Percentiles rank a stretch among this genome's conserved stretches.
These are phyloP conservation scores for Anastrepha ludens DNA, from an alignment of 1,140 invertebrate species.

Conservation along the genomic window DNA sequence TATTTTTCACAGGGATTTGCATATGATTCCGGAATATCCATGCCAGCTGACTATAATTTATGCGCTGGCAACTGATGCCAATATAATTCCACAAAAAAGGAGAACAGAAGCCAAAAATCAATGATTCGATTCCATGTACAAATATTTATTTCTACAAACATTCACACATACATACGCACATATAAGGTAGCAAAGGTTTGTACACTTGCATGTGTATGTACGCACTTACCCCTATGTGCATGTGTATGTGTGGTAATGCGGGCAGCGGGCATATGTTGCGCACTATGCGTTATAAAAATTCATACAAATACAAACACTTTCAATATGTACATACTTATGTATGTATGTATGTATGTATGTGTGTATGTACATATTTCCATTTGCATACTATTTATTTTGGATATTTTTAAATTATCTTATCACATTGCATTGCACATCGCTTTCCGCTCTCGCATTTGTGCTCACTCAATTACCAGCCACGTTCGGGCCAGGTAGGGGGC, in stretches of 20 bases:
- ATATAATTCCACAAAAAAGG: background rate
- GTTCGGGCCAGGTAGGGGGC: background rate
- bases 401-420: conserved; percentile 52
- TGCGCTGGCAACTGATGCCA: conserved; percentile 43
- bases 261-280: conserved; percentile 24
- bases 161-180: background rate
- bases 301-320: background rate
- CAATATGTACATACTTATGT: background rate
- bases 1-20: conserved; percentile 30
- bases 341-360: background rate
- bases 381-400: conserved; percentile 51
- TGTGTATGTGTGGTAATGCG: background rate
- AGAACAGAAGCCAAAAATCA: conserved; percentile 37
- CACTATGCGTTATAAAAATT: background rate
- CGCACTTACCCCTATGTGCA: background rate
- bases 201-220: background rate
- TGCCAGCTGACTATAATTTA: conserved; percentile 50
- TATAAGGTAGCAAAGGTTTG: background rate
- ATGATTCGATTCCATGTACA: conserved; percentile 41
- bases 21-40: conserved; percentile 42
- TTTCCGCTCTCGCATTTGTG: background rate
- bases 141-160: conserved; percentile 9
- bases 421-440: conserved; percentile 42
- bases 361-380: background rate
- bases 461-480: background rate